A percentile compares a stretch with the other conserved stretches of the same genome.
phyloP scores from a whole-genome alignment of 1,140 invertebrate species.

The Rhopalosiphum padi region DNA sequence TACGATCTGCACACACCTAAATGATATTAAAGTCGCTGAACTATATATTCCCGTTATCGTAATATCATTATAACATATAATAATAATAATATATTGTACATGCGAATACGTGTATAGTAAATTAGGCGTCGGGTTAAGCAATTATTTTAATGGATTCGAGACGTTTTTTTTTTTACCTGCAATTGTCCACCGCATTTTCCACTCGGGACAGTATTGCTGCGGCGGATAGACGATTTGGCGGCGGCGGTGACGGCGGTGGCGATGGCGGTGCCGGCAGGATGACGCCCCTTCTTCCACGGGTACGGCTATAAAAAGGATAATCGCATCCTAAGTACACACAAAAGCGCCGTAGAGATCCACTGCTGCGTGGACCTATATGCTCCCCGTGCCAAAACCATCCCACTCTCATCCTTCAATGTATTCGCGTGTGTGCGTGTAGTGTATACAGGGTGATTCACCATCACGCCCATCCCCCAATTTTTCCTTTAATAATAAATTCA shows the following conservation, averaged over 20 bases:
- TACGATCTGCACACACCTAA: not conserved
- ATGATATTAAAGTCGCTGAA: not conserved
- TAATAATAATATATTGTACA: not conserved
- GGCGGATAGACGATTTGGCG: not conserved
- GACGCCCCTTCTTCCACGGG: constrained; percentile 19
- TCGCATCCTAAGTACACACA: not conserved
- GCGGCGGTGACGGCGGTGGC: not conserved
- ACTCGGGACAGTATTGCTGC: not conserved
- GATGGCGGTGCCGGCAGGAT: not conserved
- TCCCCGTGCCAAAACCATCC: constrained; percentile 32
- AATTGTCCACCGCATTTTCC: constrained; percentile 38
- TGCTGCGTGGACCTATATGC: not conserved
- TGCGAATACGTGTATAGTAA: not conserved
- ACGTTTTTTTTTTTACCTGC: constrained; percentile 11
- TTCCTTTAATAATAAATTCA: not conserved
- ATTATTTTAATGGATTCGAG: not conserved
- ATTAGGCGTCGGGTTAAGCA: not conserved
- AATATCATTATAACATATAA: not conserved
- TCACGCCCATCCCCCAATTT: not conserved
- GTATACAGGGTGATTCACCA: not conserved
- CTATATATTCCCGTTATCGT: not conserved
- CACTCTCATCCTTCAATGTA: constrained; percentile 4
- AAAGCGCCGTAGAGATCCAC: not conserved
- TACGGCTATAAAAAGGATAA: constrained; percentile 32
- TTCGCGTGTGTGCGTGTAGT: not conserved